Evolutionary conservation across 2,113 vertebrate genomes (phyloP), one percentile per base, ranked within the genome.

Genomic region (Aix galericulata): DNA sequence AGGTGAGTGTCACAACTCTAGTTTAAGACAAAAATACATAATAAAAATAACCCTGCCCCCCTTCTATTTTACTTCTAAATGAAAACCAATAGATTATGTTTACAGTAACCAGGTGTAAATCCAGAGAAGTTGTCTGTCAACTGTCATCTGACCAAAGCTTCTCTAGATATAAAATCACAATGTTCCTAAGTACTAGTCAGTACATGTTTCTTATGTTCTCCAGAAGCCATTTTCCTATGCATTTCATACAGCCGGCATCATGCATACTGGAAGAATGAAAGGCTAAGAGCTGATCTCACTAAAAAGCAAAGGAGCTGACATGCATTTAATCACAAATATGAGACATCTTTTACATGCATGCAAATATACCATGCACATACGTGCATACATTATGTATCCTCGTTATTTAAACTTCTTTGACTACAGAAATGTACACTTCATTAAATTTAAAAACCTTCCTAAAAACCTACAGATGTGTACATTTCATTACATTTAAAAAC

Each of bases 1-100:
- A 96, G 98, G 98, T 98, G 91, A 97, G 91, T 96, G 87, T 71
- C 62, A 56, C 68, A 92, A 27, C 38, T 79, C 21, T 32, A 11
- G 21, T 34, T 82, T 22, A 48, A 48, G 46, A 48, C 10, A 48
- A 48, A 48, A 22, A 48, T 11, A 21, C 11, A 10, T 21, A 46
- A 46, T 18, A 11, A 21, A 46, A 46, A 9, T 17, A 44, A 44
- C 20, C 12, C 50, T 13, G 23, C 11, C 26, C 25, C 12, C 11
- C 31, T 63, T 34, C 25, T 68, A 36, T 50, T 91, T 92, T 62
- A 16, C 32, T 93, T 78, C 66, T 67, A 27, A 72, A 66, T 82
- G n/a, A 88, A 86, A 64, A 63, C 32, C 34, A 10, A 6, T 38
- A 17, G 44, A 48, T 38, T 64, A 40, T 34, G 18, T 44, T 82